Conservation (phyloP, 2,797 vertebrate species). For the Bovichtus variegatus region DNA sequence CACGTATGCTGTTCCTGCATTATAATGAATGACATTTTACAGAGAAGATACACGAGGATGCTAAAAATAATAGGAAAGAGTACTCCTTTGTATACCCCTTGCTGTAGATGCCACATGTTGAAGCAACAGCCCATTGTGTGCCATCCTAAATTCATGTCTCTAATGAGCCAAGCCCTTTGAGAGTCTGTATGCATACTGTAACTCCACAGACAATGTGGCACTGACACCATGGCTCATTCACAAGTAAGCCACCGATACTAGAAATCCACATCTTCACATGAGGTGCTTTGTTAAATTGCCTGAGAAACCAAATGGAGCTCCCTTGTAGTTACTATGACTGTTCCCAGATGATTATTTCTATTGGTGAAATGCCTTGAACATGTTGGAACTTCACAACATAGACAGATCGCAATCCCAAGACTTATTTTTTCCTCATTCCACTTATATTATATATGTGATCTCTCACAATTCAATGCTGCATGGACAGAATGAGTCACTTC, state of each 20-base stretch:
- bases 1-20: background rate
- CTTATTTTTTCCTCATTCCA: background rate
- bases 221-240: slow-evolving; percentile 32
- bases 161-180: slow-evolving; percentile 45
- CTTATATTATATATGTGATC: background rate
- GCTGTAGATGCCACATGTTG: slow-evolving; percentile 7
- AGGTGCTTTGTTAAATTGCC: slow-evolving; percentile 29
- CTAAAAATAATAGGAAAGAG: background rate
- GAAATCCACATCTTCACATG: slow-evolving; percentile 16
- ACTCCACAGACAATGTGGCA: slow-evolving; percentile 26
- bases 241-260: slow-evolving; percentile 31
- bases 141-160: slow-evolving; percentile 38
- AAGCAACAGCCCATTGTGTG: slow-evolving; percentile 31
- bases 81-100: background rate
- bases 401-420: background rate
- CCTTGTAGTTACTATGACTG: background rate
- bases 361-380: background rate
- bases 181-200: slow-evolving; percentile 20
- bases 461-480: slow-evolving; percentile 13
- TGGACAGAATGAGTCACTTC: slow-evolving; percentile 33
- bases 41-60: background rate
- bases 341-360: background rate
- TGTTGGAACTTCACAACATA: background rate
- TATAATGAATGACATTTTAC: background rate
- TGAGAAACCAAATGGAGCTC: slow-evolving; percentile 8